These are phyloP conservation scores for Alces alces DNA, from an alignment of 2,113 vertebrate genomes.

Conservation along the genomic window DNA sequence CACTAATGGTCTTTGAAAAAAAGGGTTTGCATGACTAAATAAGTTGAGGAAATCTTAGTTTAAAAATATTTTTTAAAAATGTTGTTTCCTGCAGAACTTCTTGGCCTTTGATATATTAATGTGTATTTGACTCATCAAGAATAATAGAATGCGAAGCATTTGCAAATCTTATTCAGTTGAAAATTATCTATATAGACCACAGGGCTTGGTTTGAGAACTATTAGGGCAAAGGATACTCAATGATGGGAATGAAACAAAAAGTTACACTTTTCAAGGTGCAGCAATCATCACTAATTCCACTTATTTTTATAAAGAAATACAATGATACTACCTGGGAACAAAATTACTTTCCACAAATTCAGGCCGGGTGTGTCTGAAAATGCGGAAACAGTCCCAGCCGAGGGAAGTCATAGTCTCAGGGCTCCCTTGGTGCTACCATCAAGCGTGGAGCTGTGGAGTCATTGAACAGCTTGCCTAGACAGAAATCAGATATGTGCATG, in stretches of 20 bases:
- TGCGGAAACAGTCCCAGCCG: neutral
- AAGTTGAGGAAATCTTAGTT: neutral
- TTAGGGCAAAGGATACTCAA: neutral
- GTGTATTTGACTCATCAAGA: neutral
- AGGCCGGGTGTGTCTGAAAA: neutral
- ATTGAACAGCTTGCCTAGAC: neutral
- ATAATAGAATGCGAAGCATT: neutral
- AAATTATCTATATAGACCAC: neutral
- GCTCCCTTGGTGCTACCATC: neutral
- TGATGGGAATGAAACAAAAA: neutral
- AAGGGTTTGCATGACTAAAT: neutral
- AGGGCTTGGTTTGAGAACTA: neutral
- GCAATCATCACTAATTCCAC: neutral
- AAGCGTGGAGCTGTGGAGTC: neutral
- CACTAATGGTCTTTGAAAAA: neutral
- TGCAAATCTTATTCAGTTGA: neutral
- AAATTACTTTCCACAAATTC: neutral
- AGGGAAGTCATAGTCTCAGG: neutral
- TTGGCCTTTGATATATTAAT: neutral
- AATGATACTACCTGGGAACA: neutral
- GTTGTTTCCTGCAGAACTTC: neutral
- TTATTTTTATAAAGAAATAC: neutral
- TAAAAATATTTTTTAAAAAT: neutral
- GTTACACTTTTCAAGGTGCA: neutral
- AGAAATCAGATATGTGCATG: neutral